phyloP scores from a whole-genome alignment of 2,113 vertebrate genomes.

The Phrynosoma blainvillii region DNA sequence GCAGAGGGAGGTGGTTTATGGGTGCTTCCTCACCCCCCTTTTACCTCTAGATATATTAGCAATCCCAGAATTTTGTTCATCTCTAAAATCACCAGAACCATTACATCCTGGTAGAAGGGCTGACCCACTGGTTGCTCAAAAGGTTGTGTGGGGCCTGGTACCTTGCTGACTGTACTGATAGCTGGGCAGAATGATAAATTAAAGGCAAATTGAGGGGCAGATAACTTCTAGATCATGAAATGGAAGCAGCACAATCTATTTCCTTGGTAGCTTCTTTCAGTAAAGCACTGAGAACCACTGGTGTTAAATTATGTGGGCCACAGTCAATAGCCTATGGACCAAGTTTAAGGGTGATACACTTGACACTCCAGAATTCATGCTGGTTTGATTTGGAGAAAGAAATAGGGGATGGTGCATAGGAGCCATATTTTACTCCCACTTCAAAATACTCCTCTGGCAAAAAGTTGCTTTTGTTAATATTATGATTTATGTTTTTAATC shows the following conservation, averaged over 20 bases:
- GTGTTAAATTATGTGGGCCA: background rate
- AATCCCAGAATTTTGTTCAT: background rate
- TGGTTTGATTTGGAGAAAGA: background rate
- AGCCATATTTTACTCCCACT: background rate
- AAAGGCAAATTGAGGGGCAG: background rate
- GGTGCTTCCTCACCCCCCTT: too few species aligned
- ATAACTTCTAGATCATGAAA: background rate
- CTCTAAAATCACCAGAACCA: background rate
- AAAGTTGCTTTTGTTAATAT: background rate
- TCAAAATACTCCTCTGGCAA: background rate
- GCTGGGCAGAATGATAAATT: background rate
- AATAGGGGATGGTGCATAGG: too few species aligned
- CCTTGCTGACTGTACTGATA: background rate
- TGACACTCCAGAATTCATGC: background rate
- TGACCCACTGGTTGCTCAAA: background rate
- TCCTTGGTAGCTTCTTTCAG: background rate
- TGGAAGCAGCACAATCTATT: background rate
- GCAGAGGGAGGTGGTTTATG: too few species aligned
- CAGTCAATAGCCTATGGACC: background rate
- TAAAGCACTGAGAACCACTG: background rate
- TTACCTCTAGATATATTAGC: background rate
- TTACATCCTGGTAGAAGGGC: background rate
- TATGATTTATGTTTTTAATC: conserved; percentile 15
- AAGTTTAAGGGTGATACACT: background rate
- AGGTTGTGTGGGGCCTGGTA: background rate